A percentile compares a stretch with the other conserved stretches of the same genome.
Conservation (phyloP, 2,797 vertebrate species). For the Agapornis canus region DNA sequence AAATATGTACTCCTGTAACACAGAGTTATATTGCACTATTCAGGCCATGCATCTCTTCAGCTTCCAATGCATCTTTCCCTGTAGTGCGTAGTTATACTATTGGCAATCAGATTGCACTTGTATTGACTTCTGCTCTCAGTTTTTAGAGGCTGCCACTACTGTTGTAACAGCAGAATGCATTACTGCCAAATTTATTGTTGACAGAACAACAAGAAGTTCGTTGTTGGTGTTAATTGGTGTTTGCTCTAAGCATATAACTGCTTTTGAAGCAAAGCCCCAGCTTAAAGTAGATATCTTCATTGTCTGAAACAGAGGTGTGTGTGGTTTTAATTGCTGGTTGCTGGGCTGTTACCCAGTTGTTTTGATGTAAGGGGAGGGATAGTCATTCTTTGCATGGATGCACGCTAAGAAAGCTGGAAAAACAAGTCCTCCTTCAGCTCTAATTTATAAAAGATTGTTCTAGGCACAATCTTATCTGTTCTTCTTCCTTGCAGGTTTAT, state of each 20-base stretch:
- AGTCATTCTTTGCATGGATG: background rate
- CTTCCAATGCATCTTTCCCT: background rate
- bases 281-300: background rate
- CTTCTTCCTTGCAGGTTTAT: background rate
- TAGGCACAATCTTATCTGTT: background rate
- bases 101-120: background rate
- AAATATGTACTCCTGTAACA: rapidly evolving
- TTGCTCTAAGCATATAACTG: background rate
- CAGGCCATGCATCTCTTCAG: background rate
- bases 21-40: rapidly evolving
- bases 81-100: rapidly evolving
- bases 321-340: background rate
- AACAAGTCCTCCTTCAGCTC: conserved; percentile 17
- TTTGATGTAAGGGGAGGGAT: background rate
- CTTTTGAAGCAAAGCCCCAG: background rate
- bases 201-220: background rate
- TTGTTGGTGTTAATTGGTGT: background rate
- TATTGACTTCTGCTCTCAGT: rapidly evolving
- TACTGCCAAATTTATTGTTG: background rate
- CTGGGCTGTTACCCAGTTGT: background rate
- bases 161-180: background rate
- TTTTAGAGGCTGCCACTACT: rapidly evolving
- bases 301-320: background rate
- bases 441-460: background rate
- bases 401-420: conserved; percentile 16